Evolutionary conservation across 2,113 vertebrate genomes (phyloP).

Genomic region (Salvelinus namaycush): DNA sequence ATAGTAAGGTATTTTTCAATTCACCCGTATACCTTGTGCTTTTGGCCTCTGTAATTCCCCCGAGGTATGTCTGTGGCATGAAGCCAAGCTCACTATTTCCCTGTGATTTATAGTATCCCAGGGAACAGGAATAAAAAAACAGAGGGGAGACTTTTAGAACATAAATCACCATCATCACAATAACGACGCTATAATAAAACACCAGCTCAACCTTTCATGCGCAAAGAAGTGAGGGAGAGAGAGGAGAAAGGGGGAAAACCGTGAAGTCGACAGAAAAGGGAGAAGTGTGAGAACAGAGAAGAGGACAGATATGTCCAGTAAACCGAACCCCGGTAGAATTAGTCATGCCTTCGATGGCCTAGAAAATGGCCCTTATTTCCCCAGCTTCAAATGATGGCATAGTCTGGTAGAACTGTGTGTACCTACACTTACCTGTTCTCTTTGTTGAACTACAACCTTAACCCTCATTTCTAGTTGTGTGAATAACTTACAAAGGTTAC

Average conservation of each 20-base stretch:
- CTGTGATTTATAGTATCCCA: conserved; percentile 60
- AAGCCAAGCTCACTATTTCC: conserved; percentile 39
- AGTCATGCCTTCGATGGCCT: conserved; percentile 51
- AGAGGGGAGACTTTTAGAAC: conserved; percentile 39
- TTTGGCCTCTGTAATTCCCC: conserved; percentile 33
- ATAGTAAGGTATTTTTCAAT: conserved; percentile 23
- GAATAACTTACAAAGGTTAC: not conserved
- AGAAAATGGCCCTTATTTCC: conserved; percentile 25
- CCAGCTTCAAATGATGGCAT: not conserved
- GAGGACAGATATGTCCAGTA: conserved; percentile 55
- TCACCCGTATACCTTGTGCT: conserved; percentile 25
- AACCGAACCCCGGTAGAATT: conserved; percentile 55
- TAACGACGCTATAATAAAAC: conserved; percentile 54
- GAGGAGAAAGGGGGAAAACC: conserved; percentile 25
- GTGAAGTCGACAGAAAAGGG: conserved; percentile 47
- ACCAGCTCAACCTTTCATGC: conserved; percentile 41
- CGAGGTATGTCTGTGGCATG: conserved; percentile 39
- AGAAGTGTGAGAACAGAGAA: conserved; percentile 65
- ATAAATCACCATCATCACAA: conserved; percentile 67
- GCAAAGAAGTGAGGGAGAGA: conserved; percentile 1
- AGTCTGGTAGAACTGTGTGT: not conserved
- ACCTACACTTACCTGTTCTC: not conserved
- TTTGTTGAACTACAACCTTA: no score
- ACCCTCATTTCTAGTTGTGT: no score
- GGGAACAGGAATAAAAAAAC: conserved; percentile 49